Base-by-base conservation (phyloP, 1,140 invertebrate genomes). In the Achroia grisella region DNA sequence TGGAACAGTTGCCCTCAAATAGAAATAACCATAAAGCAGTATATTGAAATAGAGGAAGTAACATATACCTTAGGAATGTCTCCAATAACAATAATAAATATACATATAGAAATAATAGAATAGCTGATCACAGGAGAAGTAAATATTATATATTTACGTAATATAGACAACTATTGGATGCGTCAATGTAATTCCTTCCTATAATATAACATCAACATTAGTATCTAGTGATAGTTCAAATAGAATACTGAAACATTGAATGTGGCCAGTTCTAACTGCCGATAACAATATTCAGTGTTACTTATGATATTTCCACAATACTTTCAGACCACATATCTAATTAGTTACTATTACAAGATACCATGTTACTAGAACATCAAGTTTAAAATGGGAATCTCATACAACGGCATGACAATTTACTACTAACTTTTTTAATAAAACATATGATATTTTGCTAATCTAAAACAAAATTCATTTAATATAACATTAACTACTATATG, bases 131-230 rank as follows among this genome's bases (percentile, higher is more conserved):
- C 76, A 83, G 63, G 53, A 56, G 66, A 80, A 66, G 71, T 71
- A 74, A 74, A 80, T 78, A 78, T 71, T 63, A 75, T 58, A 74
- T 66, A 75, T 72, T 75, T 74, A 74, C 64, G 58, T 71, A 57
- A 62, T 60, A 73, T 60, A 62, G 58, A 66, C 66, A 62, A 53
- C 52, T 62, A 65, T 52, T 52, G 55, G 33, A 55, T 50, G 58
- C 41, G 52, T 37, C 41, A 48, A 36, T 44, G 44, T 43, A 45
- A 39, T 45, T 35, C 30, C 39, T 12, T 41, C n/a, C 36, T 37
- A 47, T 40, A 37, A 37, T 42, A 42, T 31, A n/a, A 43, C 30
- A 23, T 13, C 29, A 39, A 47, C 37, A 47, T 47, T 40, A 47
- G 37, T 39, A 45, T 30, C 36, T 40, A 47, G 30, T 31, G 23